Base-by-base conservation (phyloP, 2,113 vertebrate species). In the Larimichthys polyactis region DNA sequence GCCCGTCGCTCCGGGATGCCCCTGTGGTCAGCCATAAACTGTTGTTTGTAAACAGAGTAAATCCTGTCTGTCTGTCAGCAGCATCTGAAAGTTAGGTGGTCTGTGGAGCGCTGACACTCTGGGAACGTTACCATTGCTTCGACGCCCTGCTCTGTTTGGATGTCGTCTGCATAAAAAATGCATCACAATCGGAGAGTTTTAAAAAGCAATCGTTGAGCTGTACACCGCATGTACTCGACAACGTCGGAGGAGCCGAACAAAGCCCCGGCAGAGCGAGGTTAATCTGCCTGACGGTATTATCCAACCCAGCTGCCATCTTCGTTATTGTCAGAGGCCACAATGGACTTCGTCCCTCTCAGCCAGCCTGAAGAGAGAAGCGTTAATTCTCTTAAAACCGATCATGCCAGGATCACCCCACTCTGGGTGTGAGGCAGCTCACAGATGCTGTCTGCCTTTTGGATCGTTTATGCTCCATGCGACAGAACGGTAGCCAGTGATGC, bases 271-370 rank as follows among this genome's bases (percentile, higher is more conserved):
- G 66, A 85, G 82, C 75, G 27, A n/a, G 19, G 58, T 71, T 91
- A 91, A 91, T 91, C 87, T 86, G 68, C 27, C 71, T 73, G 78
- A 44, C 79, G 10, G 83, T 69, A 84, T 91, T 91, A 91, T 88
- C 85, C 74, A 60, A 68, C 77, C 83, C 87, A 88, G 90, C 91
- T 79, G 90, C 87, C 81, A 84, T 87, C 83, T 89, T 86, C 81
- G 78, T 87, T 83, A 51, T 83, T 85, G 68, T 85, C 79, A 70
- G 71, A 43, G 40, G 79, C 71, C n/a, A 54, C 79, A 76, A 75
- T 71, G 70, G 81, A 27, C 60, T 67, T 27, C 14, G 65, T 54
- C 44, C n/a, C 54, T 76, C 22, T 72, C 44, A 44, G 70, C 72
- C 68, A 46, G 55, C 78, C 66, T 55, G 68, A 57, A 1, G 49